Evolutionary conservation across 1,140 invertebrate genomes (phyloP), one percentile per base, ranked within the genome.

Genomic region (Micrasema longulum): DNA sequence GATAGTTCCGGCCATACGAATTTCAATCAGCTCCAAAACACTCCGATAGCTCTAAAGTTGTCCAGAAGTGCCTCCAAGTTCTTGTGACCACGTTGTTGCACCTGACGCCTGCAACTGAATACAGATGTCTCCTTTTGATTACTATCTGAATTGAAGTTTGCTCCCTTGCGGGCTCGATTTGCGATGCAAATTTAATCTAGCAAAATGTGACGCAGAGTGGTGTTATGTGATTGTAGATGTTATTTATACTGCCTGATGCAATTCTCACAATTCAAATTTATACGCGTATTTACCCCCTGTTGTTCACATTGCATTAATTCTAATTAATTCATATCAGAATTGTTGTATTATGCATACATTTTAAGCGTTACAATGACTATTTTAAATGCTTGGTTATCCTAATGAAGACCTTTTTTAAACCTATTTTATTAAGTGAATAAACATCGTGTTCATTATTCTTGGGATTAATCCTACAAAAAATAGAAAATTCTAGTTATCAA

Each of bases 151-250:
- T 62, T 47, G 38, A 64, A 45, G 41, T 47, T 64, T 26, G 60
- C 41, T 47, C 41, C 60, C 60, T 18, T 1, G 43, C 10, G 60
- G 23, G 60, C 12, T 10, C 31, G 16, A 43, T 64, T 23, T 47
- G 60, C 26, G 57, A 64, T 64, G 60, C 43, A 64, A 64, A 64
- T 64, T 64, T 47, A 64, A 64, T 64, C 41, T 20, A 64, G 7
- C 18, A 36, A 14, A 20, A 60, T 60, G 36, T 60, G 53, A 57
- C 16, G n/a, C n/a, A n/a, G n/a, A n/a, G n/a, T n/a, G 48, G 35
- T 41, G 55, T 41, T n/a, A 38, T 22, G 36, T 60, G 55, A 60
- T 60, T 60, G 55, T 60, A 10, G 16, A 60, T 20, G 18, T 41
- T 60, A 41, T 38, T 18, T 11, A 7, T 11, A 60, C 55, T 41